A percentile compares a stretch with the other conserved stretches of the same genome.
Evolutionary conservation across 2,113 vertebrate species (phyloP).

Genomic region (Atlantisia rogersi): DNA sequence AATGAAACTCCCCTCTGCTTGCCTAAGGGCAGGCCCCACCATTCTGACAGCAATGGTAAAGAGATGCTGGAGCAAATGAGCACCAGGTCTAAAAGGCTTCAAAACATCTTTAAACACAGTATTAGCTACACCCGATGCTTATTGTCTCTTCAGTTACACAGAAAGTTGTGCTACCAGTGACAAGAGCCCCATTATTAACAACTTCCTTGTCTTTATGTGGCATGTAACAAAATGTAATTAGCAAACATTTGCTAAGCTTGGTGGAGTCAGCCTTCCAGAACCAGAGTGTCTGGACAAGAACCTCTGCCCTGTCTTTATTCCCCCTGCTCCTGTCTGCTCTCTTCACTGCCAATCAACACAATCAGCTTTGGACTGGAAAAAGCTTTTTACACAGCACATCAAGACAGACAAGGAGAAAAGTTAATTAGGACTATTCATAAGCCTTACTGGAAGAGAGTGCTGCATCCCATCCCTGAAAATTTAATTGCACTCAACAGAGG

Average conservation of each 20-base stretch:
- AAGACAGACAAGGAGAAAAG: slow-evolving; percentile 40
- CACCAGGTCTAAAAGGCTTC: background rate
- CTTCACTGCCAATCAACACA: background rate
- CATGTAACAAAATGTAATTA: background rate
- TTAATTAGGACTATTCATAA: slow-evolving; percentile 58
- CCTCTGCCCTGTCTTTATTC: background rate
- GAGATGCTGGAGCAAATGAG: background rate
- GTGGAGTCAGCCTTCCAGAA: background rate
- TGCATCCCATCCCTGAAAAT: slow-evolving; percentile 34
- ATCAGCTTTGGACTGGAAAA: background rate
- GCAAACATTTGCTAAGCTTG: background rate
- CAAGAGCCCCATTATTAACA: background rate
- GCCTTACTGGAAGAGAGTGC: slow-evolving; percentile 20
- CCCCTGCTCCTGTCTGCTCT: background rate
- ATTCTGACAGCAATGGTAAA: background rate
- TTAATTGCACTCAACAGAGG: background rate
- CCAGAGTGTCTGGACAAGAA: background rate
- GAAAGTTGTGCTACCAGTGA: background rate
- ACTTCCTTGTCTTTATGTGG: background rate
- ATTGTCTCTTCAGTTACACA: background rate
- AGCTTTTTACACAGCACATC: background rate
- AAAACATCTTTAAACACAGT: background rate
- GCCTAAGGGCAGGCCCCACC: background rate
- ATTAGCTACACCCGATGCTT: background rate
- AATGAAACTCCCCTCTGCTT: background rate